Base-by-base conservation (phyloP, 2,113 vertebrate species). In the Protobothrops flavoviridis region DNA sequence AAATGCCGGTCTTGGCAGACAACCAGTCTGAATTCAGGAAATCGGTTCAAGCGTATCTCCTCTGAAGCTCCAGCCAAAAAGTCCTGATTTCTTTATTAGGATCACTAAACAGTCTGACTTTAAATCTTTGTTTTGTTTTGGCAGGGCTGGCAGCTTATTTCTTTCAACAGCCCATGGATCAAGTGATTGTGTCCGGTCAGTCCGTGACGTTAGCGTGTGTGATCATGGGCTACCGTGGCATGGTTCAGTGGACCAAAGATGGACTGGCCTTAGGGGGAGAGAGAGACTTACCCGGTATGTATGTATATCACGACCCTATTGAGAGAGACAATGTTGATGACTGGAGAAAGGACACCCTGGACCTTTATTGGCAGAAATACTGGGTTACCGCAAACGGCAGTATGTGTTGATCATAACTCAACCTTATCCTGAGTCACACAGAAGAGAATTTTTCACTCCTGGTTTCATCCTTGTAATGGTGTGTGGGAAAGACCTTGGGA, bases 181-280 rank as follows among this genome's bases (percentile, higher is more conserved):
- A 98, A 95, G 98, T 98, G 86, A 98, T 98, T 29, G 97, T 99
- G 45, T 94, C 98, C 0, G 98, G 98, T 15, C 98, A 98, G 81
- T 98, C 98, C 0, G 98, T 99, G 91, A 98, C 98, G 3, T 97
- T 99, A 33, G 98, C 98, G n/a, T 99, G 99, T 45, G 98, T 98
- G 87, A 98, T 99, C 24, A 97, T 98, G 81, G 98, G 98, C 1
- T 99, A 99, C 94, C 96, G 97, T 59, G 98, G 98, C n/a, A 98
- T 98, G 97, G 99, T 99, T 69, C 98, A 99, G 93, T 99, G 98
- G 99, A 99, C 99, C 92, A 99, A 99, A 98, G 98, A 99, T 26
- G 99, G 99, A 45, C 97, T 99, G 96, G 98, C 98, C 1, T 97
- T 99, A 57, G 99, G 99, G 3, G 99, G 98, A 59, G 98, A 99